Percentiles rank a stretch among this genome's conserved stretches.
phyloP scores from a whole-genome alignment of 2,888 invertebrate species.

The Drosophila neutralis region DNA sequence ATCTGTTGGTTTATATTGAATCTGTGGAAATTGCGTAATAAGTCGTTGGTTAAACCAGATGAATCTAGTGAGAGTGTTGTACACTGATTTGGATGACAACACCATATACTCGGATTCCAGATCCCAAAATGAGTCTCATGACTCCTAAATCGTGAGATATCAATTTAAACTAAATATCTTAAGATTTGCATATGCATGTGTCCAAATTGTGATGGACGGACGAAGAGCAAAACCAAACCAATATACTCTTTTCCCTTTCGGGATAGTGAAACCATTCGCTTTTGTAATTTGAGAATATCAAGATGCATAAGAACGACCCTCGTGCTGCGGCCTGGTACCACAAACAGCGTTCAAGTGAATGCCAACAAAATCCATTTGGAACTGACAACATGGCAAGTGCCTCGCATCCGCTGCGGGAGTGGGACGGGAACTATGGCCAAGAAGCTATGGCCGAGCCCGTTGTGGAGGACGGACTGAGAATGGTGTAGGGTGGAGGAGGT shows the following conservation, averaged over 20 bases:
- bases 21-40: background rate
- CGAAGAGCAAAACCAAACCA: background rate
- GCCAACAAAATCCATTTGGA: constrained; percentile 47
- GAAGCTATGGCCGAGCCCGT: constrained; percentile 13
- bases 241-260: background rate
- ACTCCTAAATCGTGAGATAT: background rate
- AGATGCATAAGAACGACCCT: constrained; percentile 17
- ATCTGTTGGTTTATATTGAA: background rate
- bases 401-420: constrained; percentile 27
- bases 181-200: background rate
- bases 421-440: constrained; percentile 16
- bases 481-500: background rate
- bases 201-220: background rate
- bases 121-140: background rate
- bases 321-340: constrained; percentile 24
- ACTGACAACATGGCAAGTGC: constrained; percentile 54
- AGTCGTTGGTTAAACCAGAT: background rate
- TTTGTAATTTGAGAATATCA: constrained; percentile 1
- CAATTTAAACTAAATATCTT: background rate
- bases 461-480: background rate
- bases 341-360: constrained; percentile 28
- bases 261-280: constrained; percentile 2
- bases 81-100: background rate
- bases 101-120: background rate
- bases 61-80: background rate